Base-by-base conservation (phyloP, 2,888 invertebrate genomes). In the Argyresthia goedartella region DNA sequence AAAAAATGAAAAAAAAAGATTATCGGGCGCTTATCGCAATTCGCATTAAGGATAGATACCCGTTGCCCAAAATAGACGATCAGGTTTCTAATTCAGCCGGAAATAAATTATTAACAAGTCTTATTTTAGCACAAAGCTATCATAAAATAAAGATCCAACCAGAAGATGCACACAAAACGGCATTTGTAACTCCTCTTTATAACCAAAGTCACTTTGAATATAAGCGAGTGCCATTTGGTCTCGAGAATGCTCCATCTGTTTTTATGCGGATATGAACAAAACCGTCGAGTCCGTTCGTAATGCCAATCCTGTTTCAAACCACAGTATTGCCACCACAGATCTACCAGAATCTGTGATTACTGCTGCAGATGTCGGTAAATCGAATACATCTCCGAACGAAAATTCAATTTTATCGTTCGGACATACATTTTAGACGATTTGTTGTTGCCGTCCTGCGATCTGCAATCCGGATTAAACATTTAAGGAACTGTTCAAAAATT, bases 351-450 rank as follows among this genome's bases (percentile, higher is more conserved):
- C n/a, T n/a, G n/a, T n/a, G n/a, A n/a, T n/a, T n/a, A n/a, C n/a
- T n/a, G n/a, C n/a, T n/a, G n/a, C n/a, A n/a, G n/a, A n/a, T n/a
- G n/a, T n/a, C 6, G 25, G 13, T 15, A 25, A 57, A 56, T 36
- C 36, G 7, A 36, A 36, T 36, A 36, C 7, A 36, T 8, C 7
- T 36, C 7, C 7, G 7, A 36, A 36, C 7, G 36, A 36, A 36
- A 36, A 36, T 36, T 7, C 7, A 36, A 36, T 34, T 46, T 42
- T 53, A 9, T 43, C 51, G 8, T 66, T n/a, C n/a, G n/a, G n/a
- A n/a, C n/a, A n/a, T n/a, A n/a, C n/a, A n/a, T 62, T 54, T 53
- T 66, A 52, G 63, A 66, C 47, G 65, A 67, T 49, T 36, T 63
- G 8, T 56, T 64, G 13, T 58, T 67, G 9, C 56, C 58, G n/a